Percentiles rank a stretch among this genome's conserved stretches.
These are phyloP conservation scores for Cheirogaleus medius DNA, from an alignment of 2,113 vertebrate species.

Conservation along the genomic window DNA sequence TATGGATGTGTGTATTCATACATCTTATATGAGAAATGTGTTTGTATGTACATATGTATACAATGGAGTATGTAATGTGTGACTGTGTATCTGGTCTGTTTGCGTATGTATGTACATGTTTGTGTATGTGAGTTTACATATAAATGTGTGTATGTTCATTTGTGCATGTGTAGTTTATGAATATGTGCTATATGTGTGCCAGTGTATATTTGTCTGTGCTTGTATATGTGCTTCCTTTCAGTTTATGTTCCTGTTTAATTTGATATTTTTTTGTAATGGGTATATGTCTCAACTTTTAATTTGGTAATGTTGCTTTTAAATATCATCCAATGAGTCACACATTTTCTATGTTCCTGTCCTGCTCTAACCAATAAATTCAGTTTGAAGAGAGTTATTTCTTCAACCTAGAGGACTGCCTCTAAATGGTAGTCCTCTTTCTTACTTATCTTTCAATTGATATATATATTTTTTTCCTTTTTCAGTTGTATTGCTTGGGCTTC, in stretches of 20 bases:
- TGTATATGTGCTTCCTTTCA: background rate
- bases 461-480: accelerated
- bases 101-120: background rate
- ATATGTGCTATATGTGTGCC: accelerated
- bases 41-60: background rate
- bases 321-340: background rate
- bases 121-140: background rate
- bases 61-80: background rate
- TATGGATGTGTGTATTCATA: background rate
- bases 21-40: background rate
- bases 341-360: constrained; percentile 12
- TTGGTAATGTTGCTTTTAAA: constrained; percentile 1
- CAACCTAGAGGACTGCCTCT: background rate
- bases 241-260: background rate
- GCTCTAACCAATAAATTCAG: constrained; percentile 49
- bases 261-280: background rate
- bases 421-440: background rate
- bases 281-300: background rate
- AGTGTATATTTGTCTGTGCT: background rate
- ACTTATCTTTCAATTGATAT: constrained; percentile 39
- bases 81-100: background rate
- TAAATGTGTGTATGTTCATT: background rate
- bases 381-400: constrained; percentile 32
- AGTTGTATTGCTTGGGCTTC: background rate
- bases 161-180: background rate